Percentiles rank a stretch among this genome's conserved stretches.
Conservation (phyloP, 53 echinoderm and acorn worm genomes). For the Henricia sp. region DNA sequence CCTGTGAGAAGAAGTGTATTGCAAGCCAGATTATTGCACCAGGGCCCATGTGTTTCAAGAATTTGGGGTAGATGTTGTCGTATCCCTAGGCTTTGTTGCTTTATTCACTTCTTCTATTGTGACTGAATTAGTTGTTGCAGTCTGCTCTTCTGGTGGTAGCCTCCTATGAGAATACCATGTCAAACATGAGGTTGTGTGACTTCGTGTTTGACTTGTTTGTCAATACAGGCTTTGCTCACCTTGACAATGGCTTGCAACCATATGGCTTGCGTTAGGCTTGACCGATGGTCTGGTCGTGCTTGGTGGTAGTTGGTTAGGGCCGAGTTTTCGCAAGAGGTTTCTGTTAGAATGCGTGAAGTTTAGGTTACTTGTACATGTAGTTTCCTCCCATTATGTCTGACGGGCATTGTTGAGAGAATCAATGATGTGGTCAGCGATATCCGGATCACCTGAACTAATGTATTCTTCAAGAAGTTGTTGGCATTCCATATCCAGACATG, state of each 20-base stretch:
- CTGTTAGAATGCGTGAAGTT: slow-evolving; percentile 15
- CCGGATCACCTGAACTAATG: slow-evolving; percentile 20
- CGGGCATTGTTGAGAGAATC: neutral
- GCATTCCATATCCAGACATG: slow-evolving; percentile 35
- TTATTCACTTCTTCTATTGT: slow-evolving; percentile 21
- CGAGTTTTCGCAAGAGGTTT: neutral
- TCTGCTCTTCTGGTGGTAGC: neutral
- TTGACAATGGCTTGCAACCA: slow-evolving; percentile 7
- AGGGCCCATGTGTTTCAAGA: slow-evolving; percentile 27
- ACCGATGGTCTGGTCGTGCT: slow-evolving; percentile 1
- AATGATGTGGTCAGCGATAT: slow-evolving; percentile 5
- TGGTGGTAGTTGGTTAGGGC: slow-evolving; percentile 3
- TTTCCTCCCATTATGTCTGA: slow-evolving; percentile 29
- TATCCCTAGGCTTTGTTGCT: slow-evolving; percentile 46
- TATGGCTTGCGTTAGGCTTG: slow-evolving; percentile 12
- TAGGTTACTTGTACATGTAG: neutral
- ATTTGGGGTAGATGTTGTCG: slow-evolving; percentile 46
- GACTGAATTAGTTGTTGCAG: neutral
- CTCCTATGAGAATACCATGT: neutral
- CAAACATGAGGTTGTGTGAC: neutral
- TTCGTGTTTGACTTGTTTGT: neutral
- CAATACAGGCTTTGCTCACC: neutral
- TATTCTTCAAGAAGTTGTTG: slow-evolving; percentile 10
- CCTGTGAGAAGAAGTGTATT: neutral
- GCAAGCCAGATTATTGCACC: slow-evolving; percentile 17